phyloP scores from a whole-genome alignment of 2,888 invertebrate genomes.

The Drosophila mimetica region DNA sequence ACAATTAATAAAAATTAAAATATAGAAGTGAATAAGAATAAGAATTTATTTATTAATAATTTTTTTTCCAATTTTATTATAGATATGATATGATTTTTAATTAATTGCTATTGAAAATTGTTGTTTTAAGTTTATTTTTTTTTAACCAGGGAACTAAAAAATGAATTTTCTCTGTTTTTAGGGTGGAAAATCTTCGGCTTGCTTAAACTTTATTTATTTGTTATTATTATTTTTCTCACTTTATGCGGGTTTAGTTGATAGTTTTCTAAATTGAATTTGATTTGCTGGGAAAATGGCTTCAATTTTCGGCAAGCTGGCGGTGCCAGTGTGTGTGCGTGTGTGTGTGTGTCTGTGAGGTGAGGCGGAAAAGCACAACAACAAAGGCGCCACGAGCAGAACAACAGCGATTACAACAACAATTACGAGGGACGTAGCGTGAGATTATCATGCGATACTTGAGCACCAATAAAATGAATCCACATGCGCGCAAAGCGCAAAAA shows the following conservation, averaged over 20 bases:
- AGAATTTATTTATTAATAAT: too few species aligned
- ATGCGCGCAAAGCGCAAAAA: constrained; percentile 46
- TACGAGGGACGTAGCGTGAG: constrained; percentile 39
- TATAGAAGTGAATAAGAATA: too few species aligned
- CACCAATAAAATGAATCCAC: constrained; percentile 82
- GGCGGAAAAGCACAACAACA: constrained; percentile 68
- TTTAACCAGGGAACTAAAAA: too few species aligned
- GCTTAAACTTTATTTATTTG: too few species aligned
- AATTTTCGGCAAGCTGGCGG: not conserved
- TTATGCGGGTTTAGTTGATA: constrained; percentile 17
- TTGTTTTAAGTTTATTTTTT: too few species aligned
- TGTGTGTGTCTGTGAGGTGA: constrained; percentile 10
- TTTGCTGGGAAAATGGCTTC: constrained; percentile 14
- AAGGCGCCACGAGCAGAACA: constrained; percentile 5
- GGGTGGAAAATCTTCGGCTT: not conserved
- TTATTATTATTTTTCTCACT: not conserved
- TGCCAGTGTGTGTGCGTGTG: not conserved
- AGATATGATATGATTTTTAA: too few species aligned
- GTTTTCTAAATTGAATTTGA: constrained; percentile 35
- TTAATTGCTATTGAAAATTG: too few species aligned
- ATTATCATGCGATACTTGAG: constrained; percentile 77
- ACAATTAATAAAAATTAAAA: too few species aligned
- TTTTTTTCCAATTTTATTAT: too few species aligned
- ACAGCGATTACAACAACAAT: constrained; percentile 28
- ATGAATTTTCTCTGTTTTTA: not conserved